phyloP scores from a whole-genome alignment of 30 jellyfish, hydroid and myxozoan genomes.

The Catostylus mosaicus region DNA sequence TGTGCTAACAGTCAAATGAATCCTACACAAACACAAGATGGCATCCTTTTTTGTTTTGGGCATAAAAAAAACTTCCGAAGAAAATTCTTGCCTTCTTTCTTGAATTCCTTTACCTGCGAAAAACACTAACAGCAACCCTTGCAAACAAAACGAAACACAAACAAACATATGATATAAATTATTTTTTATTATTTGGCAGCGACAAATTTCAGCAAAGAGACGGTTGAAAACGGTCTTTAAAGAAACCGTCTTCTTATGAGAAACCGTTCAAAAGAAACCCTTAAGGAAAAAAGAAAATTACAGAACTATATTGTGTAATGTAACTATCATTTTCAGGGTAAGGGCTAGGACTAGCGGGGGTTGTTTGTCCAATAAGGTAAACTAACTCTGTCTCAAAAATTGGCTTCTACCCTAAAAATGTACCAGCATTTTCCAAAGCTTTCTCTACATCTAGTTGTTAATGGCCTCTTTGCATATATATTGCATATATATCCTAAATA shows the following conservation, averaged over 20 bases:
- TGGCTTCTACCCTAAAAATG: too few species aligned
- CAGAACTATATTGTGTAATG: background rate
- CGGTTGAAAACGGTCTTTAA: background rate
- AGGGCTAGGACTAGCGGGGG: too few species aligned
- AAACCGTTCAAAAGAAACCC: background rate
- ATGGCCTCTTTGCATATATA: too few species aligned
- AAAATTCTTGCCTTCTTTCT: background rate
- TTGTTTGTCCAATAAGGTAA: too few species aligned
- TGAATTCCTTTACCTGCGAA: conserved; percentile 10
- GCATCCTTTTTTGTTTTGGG: background rate
- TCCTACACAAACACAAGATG: background rate
- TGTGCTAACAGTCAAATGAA: background rate
- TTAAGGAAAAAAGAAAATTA: too few species aligned
- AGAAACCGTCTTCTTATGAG: background rate
- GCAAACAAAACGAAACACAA: background rate
- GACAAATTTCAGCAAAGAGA: background rate
- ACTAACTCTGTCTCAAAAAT: too few species aligned
- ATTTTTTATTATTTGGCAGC: background rate
- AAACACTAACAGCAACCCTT: background rate
- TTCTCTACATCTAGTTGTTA: too few species aligned
- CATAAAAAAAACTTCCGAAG: background rate
- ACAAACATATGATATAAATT: too few species aligned
- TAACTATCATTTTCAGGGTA: too few species aligned
- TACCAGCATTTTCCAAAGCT: too few species aligned
- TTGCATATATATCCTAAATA: too few species aligned